Conservation (phyloP, 2,797 vertebrate genomes). For the Molossus molossus region DNA sequence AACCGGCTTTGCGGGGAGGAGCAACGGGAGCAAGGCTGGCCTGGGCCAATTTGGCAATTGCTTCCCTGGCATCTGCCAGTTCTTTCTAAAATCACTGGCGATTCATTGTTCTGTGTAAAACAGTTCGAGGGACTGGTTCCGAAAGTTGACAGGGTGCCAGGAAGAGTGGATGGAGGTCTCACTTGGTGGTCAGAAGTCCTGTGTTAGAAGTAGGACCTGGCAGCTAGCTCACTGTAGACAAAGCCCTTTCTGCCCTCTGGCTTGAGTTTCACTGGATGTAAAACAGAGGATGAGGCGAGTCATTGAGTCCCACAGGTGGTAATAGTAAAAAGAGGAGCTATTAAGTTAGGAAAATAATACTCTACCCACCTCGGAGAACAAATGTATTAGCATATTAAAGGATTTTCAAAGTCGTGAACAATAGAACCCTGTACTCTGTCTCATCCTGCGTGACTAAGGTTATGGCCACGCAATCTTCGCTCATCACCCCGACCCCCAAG, state of each 20-base stretch:
- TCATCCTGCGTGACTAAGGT: background rate
- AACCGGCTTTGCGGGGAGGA: background rate
- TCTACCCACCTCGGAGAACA: conserved; percentile 20
- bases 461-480: background rate
- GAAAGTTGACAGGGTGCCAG: background rate
- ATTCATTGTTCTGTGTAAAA: conserved; percentile 28
- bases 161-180: background rate
- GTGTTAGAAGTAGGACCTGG: background rate
- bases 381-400: background rate
- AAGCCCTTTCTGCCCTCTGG: background rate
- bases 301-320: background rate
- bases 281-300: background rate
- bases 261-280: background rate
- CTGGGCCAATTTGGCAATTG: conserved; percentile 14
- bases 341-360: conserved; percentile 4
- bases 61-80: background rate
- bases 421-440: background rate
- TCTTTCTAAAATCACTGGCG: conserved; percentile 41
- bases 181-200: background rate
- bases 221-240: background rate
- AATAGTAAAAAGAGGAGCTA: conserved; percentile 2
- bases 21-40: background rate
- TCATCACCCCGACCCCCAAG: background rate
- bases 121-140: background rate
- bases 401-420: background rate